These are phyloP conservation scores for Mola mola DNA, from an alignment of 2,113 vertebrate genomes.

Conservation along the genomic window DNA sequence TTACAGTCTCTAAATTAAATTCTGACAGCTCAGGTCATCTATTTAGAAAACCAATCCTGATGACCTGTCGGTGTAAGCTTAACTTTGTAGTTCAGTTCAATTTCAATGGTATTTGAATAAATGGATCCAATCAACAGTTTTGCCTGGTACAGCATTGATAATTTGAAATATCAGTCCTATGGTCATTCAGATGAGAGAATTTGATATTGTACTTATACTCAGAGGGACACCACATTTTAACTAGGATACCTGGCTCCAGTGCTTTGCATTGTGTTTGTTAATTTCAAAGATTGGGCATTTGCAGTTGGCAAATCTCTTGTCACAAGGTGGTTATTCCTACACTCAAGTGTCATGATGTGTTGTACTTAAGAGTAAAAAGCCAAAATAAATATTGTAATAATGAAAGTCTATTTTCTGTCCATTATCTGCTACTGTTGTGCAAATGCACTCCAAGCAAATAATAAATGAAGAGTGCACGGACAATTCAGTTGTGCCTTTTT, in stretches of 20 bases:
- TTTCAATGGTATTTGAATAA: no score
- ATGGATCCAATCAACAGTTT: no score
- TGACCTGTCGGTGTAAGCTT: no score
- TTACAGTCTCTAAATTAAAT: no score
- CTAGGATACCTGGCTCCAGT: no score
- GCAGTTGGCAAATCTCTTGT: constrained; percentile 38
- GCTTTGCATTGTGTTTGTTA: constrained; percentile 54
- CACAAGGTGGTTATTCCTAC: not conserved
- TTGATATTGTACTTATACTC: not conserved
- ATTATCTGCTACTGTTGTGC: not conserved
- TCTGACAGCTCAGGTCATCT: no score
- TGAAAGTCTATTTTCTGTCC: constrained; percentile 6
- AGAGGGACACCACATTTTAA: not conserved
- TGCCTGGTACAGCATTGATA: no score
- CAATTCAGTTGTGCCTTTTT: not conserved
- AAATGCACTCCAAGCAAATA: not conserved
- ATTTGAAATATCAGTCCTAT: no score
- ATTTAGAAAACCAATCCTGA: no score
- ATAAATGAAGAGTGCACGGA: not conserved
- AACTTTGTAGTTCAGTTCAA: no score
- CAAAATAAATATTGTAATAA: not conserved
- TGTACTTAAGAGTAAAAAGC: constrained; percentile 1
- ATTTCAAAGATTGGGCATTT: constrained; percentile 47
- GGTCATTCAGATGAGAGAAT: not conserved
- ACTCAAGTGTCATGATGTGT: not conserved